These are phyloP conservation scores for Ips typographus DNA, from an alignment of 1,140 invertebrate species.

Conservation along the genomic window DNA sequence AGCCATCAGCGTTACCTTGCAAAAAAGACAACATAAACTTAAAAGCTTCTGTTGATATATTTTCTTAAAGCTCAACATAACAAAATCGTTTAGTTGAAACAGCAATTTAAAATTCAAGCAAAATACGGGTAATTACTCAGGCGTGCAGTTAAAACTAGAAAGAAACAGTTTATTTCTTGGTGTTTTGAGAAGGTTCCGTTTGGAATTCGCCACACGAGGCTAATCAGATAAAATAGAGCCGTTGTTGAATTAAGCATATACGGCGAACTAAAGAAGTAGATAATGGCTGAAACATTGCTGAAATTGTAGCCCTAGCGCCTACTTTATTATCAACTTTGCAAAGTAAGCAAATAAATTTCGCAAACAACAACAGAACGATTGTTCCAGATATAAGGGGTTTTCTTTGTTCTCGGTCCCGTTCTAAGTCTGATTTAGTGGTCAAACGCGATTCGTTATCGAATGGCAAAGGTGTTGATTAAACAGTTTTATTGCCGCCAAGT, in stretches of 20 bases:
- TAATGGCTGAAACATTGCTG: conserved; percentile 38
- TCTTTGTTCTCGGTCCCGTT: conserved; percentile 19
- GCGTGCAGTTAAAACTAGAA: conserved; percentile 26
- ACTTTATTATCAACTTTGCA: conserved; percentile 36
- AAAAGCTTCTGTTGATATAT: too few relatives aligned
- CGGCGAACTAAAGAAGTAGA: conserved; percentile 29
- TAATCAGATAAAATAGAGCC: conserved; percentile 37
- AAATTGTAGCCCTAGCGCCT: conserved; percentile 31
- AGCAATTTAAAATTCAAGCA: conserved; percentile 15
- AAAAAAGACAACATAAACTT: too few relatives aligned
- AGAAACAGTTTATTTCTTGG: conserved; percentile 30
- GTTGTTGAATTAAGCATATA: conserved; percentile 36
- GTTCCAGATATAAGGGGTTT: conserved; percentile 15
- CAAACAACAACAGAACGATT: conserved; percentile 5
- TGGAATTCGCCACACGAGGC: conserved; percentile 31
- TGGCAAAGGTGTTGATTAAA: conserved; percentile 3
- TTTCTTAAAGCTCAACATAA: too few relatives aligned
- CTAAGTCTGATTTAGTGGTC: conserved; percentile 16
- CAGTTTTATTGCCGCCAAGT: neutral
- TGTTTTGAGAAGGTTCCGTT: conserved; percentile 5
- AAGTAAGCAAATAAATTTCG: conserved; percentile 33
- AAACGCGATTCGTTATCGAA: conserved; percentile 5
- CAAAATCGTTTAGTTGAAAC: too few relatives aligned
- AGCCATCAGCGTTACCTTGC: too few relatives aligned
- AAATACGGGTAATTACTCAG: conserved; percentile 31